These are phyloP conservation scores for Meloidogyne hapla DNA, from an alignment of 1,140 invertebrate species.

Conservation along the genomic window DNA sequence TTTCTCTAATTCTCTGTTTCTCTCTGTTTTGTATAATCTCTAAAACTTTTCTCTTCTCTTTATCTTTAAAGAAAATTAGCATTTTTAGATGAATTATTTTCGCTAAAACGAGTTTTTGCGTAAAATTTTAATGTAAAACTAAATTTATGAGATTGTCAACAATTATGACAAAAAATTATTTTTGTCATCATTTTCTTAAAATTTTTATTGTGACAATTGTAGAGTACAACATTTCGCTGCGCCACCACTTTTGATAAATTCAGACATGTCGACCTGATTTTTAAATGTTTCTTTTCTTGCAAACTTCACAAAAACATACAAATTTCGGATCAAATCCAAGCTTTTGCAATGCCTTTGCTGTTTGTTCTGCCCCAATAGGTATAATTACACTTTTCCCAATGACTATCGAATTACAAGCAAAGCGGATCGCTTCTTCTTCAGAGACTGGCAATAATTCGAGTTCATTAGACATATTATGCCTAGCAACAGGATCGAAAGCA, in stretches of 20 bases:
- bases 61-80: too few species aligned
- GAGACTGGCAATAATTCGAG: constrained; percentile 54
- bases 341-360: constrained; percentile 51
- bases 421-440: constrained; percentile 54
- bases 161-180: background rate
- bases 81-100: too few species aligned
- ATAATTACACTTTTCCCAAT: constrained; percentile 62
- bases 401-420: constrained; percentile 63
- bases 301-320: background rate
- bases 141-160: too few species aligned
- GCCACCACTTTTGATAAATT: constrained; percentile 62
- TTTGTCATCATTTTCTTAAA: background rate
- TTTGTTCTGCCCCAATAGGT: constrained; percentile 48
- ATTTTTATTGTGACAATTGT: constrained; percentile 33
- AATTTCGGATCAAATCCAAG: constrained; percentile 56
- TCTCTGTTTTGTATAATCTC: too few species aligned
- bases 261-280: constrained; percentile 55
- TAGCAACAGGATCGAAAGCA: constrained; percentile 59
- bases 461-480: constrained; percentile 62
- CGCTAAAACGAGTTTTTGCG: too few species aligned
- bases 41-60: too few species aligned
- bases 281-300: background rate
- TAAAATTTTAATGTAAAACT: too few species aligned
- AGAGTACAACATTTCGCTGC: constrained; percentile 62
- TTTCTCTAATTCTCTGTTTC: too few species aligned